Percentiles rank a stretch among this genome's conserved stretches.
These are phyloP conservation scores for Cerceris rybyensis DNA, from an alignment of 2,888 invertebrate species.

Conservation along the genomic window DNA sequence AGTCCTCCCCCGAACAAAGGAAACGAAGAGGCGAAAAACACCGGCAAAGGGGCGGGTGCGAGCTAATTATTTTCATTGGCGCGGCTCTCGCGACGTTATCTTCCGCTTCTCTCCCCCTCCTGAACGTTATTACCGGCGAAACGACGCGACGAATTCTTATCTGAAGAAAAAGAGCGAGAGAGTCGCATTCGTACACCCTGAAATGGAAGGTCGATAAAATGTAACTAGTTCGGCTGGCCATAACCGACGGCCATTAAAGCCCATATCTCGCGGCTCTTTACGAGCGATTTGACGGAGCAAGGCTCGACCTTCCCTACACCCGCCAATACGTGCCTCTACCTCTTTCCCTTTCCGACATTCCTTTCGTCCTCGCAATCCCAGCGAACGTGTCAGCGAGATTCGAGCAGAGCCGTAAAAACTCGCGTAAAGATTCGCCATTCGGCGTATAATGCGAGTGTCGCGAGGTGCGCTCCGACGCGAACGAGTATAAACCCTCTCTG, in stretches of 20 bases:
- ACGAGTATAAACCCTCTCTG: conserved; percentile 22
- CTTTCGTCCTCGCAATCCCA: conserved; percentile 39
- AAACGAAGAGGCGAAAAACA: too few species aligned
- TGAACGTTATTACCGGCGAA: neutral
- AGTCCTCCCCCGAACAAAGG: too few species aligned
- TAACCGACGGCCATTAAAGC: conserved; percentile 58
- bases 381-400: conserved; percentile 64
- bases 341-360: conserved; percentile 54
- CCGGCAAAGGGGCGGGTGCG: too few species aligned
- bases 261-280: conserved; percentile 66
- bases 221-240: conserved; percentile 66
- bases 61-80: conserved; percentile 10
- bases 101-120: neutral
- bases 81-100: neutral
- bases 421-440: conserved; percentile 65
- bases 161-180: neutral
- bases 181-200: conserved; percentile 16
- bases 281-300: conserved; percentile 59
- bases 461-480: conserved; percentile 20
- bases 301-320: conserved; percentile 35
- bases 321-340: conserved; percentile 28
- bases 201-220: conserved; percentile 59
- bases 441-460: conserved; percentile 25
- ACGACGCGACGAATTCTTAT: conserved; percentile 5
- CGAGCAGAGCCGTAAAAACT: conserved; percentile 66